phyloP scores from a whole-genome alignment of 2,113 vertebrate genomes.

The Anhinga rufa region DNA sequence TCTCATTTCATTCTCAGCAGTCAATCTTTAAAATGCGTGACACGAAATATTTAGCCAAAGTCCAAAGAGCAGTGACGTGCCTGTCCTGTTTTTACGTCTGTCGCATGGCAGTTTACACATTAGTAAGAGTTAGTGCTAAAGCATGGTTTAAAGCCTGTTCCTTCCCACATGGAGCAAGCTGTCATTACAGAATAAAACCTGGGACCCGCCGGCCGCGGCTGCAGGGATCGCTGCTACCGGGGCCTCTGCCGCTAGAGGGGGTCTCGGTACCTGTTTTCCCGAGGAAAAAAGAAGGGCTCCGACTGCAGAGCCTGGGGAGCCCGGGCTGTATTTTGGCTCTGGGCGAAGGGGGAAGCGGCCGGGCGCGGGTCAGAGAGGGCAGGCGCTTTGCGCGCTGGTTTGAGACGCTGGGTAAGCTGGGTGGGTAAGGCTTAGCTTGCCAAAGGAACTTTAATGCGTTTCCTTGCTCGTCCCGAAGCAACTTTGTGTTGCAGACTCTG shows the following conservation, averaged over 20 bases:
- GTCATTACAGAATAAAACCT: neutral
- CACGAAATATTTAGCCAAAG: neutral
- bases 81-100: neutral
- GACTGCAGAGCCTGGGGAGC: neutral
- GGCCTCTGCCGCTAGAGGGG: conserved; percentile 20
- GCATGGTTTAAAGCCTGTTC: neutral
- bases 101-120: neutral
- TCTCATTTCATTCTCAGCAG: neutral
- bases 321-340: neutral
- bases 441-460: neutral
- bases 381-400: neutral
- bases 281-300: neutral
- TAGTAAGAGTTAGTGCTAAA: neutral
- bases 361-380: neutral
- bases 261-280: neutral
- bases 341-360: neutral
- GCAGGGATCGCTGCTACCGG: neutral
- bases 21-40: neutral
- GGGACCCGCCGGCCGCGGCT: neutral
- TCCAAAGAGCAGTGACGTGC: neutral
- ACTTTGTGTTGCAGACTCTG: neutral
- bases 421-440: neutral
- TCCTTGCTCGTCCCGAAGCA: neutral
- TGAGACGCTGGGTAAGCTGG: neutral
- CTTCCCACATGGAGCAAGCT: neutral